Percentiles rank a stretch among this genome's conserved stretches.
Conservation (phyloP, 2,888 invertebrate species). For the Pseudoips prasinana region DNA sequence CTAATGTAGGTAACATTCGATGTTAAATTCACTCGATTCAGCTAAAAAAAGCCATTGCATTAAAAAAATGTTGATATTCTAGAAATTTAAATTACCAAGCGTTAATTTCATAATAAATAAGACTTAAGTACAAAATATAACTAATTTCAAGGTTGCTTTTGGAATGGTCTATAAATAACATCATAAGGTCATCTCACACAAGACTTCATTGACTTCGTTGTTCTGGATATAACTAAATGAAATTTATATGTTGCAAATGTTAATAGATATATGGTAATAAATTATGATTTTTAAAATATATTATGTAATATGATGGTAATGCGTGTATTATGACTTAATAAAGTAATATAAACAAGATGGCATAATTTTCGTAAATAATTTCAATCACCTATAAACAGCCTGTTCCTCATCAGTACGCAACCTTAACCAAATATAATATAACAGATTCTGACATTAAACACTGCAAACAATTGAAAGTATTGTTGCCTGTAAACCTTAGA, state of each 20-base stretch:
- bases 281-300: too few species aligned
- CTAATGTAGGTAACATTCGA: conserved; percentile 11
- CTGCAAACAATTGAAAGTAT: conserved; percentile 17
- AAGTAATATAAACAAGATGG: conserved; percentile 3
- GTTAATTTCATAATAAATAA: conserved; percentile 31
- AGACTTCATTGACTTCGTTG: too few species aligned
- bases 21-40: too few species aligned
- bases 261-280: too few species aligned
- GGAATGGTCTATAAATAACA: conserved; percentile 33
- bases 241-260: too few species aligned
- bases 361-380: conserved; percentile 25
- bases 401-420: conserved; percentile 14
- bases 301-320: too few species aligned
- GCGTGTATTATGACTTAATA: too few species aligned
- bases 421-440: conserved; percentile 17
- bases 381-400: conserved; percentile 28
- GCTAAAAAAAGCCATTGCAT: conserved; percentile 12
- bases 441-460: conserved; percentile 5
- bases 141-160: conserved; percentile 30
- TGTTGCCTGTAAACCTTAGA: too few species aligned
- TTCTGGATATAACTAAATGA: too few species aligned
- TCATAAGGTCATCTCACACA: conserved; percentile 2
- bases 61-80: conserved; percentile 1
- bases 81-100: conserved; percentile 14
- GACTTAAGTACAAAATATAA: conserved; percentile 31